phyloP scores from a whole-genome alignment of 2,888 invertebrate species.

The Apoderus coryli region DNA sequence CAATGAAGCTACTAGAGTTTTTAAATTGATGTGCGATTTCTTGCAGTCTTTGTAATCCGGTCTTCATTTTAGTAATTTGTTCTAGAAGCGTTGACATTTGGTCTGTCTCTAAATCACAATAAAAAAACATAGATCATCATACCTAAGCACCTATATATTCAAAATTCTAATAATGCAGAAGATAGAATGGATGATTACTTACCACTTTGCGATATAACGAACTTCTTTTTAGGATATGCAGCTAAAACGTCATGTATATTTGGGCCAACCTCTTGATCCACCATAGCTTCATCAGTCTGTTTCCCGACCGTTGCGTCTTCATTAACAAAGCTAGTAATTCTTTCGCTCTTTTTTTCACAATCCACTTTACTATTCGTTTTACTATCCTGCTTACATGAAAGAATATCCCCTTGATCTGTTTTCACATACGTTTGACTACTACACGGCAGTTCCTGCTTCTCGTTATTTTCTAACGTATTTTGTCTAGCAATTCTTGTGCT shows the following conservation, averaged over 20 bases:
- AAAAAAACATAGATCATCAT: neutral
- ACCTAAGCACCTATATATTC: neutral
- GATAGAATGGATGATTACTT: constrained; percentile 4
- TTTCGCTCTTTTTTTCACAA: neutral
- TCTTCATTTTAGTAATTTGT: constrained; percentile 24
- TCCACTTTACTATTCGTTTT: neutral
- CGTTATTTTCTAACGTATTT: constrained; percentile 9
- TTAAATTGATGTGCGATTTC: constrained; percentile 23
- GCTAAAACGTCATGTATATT: constrained; percentile 16
- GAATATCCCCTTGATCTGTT: constrained; percentile 18
- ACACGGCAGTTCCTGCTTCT: too few relatives aligned
- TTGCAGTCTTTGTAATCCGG: constrained; percentile 21
- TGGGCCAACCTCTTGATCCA: constrained; percentile 10
- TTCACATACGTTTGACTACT: too few relatives aligned
- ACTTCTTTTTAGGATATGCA: constrained; percentile 15
- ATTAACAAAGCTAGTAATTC: neutral
- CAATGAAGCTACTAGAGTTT: constrained; percentile 19
- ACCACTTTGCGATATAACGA: constrained; percentile 16
- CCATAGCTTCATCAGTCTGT: neutral
- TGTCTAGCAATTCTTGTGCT: constrained; percentile 12
- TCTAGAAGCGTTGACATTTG: constrained; percentile 18
- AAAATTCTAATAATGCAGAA: neutral
- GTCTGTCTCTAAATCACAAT: constrained; percentile 17
- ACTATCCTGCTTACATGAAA: constrained; percentile 16
- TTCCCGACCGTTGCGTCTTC: neutral